These are phyloP conservation scores for Liopterus haemorrhoidalis DNA, from an alignment of 2,888 invertebrate species.

Conservation along the genomic window DNA sequence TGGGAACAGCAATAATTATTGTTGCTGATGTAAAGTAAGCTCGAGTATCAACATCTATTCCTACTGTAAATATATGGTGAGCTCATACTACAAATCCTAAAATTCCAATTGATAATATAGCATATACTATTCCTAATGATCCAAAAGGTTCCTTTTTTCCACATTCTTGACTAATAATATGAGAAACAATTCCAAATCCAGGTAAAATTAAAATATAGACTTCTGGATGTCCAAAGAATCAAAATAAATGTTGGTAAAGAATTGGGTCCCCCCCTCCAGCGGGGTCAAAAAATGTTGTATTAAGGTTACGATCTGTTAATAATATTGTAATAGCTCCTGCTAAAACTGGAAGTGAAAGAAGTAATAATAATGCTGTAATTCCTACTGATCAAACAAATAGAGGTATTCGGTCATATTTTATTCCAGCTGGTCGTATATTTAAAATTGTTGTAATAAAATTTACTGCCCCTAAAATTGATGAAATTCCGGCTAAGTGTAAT, in stretches of 20 bases:
- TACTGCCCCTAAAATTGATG: slow-evolving; percentile 68
- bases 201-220: slow-evolving; percentile 82
- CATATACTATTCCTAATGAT: slow-evolving; percentile 70
- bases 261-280: slow-evolving; percentile 75
- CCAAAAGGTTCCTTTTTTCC: slow-evolving; percentile 72
- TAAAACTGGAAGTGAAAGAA: slow-evolving; percentile 67
- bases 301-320: slow-evolving; percentile 72
- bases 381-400: slow-evolving; percentile 70
- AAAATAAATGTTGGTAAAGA: slow-evolving; percentile 77
- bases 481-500: slow-evolving; percentile 66
- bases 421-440: slow-evolving; percentile 59
- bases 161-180: slow-evolving; percentile 69
- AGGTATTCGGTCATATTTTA: slow-evolving; percentile 59
- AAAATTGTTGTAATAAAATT: slow-evolving; percentile 74
- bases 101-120: slow-evolving; percentile 75
- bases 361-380: slow-evolving; percentile 58
- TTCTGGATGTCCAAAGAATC: slow-evolving; percentile 85
- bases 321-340: slow-evolving; percentile 77
- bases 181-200: slow-evolving; percentile 75
- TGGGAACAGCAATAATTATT: slow-evolving; percentile 81
- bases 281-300: slow-evolving; percentile 77
- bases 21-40: slow-evolving; percentile 80
- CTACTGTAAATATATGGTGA: slow-evolving; percentile 80
- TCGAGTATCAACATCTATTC: slow-evolving; percentile 77
- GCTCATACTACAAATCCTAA: slow-evolving; percentile 81